phyloP scores from a whole-genome alignment of 2,113 vertebrate genomes.

The Limnothrissa miodon region DNA sequence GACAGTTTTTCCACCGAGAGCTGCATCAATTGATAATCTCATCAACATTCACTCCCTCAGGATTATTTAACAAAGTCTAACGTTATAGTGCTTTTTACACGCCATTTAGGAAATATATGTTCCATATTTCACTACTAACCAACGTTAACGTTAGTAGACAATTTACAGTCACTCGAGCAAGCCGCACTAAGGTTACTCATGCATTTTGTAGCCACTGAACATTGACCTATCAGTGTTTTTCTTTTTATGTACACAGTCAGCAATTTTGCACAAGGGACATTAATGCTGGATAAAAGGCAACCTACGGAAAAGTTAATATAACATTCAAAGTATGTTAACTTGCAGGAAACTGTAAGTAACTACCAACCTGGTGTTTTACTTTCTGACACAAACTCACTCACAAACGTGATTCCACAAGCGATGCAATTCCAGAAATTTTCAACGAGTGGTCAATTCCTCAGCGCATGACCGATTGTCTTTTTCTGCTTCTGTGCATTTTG shows the following conservation, averaged over 20 bases:
- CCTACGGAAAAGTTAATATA: neutral
- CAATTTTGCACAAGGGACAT: neutral
- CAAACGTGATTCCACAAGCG: neutral
- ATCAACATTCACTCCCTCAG: too few relatives aligned
- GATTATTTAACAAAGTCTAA: too few relatives aligned
- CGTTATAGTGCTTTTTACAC: too few relatives aligned
- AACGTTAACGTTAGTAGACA: neutral
- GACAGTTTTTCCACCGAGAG: neutral
- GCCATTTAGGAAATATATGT: too few relatives aligned
- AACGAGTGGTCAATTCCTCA: neutral
- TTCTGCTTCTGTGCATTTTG: neutral
- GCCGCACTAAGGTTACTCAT: too few relatives aligned
- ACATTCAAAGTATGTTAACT: neutral
- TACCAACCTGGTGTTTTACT: neutral
- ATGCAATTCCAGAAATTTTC: neutral
- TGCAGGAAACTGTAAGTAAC: too few relatives aligned
- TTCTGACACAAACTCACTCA: neutral
- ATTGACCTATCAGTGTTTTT: neutral
- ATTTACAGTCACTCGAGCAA: neutral
- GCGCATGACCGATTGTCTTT: neutral
- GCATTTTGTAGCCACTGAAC: neutral
- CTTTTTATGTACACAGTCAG: constrained; percentile 1
- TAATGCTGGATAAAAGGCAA: neutral
- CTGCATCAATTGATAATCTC: too few relatives aligned
- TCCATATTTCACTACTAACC: too few relatives aligned